Conservation (phyloP, 1,140 invertebrate genomes). For the Drosophila pachea region DNA sequence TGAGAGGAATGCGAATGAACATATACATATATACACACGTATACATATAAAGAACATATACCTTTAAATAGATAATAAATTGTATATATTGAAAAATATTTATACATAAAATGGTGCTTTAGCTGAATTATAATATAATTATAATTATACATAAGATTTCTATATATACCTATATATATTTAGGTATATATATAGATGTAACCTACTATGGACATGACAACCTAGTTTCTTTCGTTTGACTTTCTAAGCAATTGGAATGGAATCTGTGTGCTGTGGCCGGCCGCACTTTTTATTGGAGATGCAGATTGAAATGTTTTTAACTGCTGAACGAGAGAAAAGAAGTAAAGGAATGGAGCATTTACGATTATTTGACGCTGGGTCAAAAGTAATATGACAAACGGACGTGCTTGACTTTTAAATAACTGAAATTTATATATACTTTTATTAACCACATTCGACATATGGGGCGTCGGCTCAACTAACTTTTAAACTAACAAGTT, state of each 20-base stretch:
- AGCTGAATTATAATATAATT: constrained; percentile 75
- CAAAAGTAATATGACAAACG: constrained; percentile 10
- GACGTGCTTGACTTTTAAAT: constrained; percentile 46
- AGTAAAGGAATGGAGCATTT: background rate
- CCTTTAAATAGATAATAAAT: constrained; percentile 61
- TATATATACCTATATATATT: constrained; percentile 37
- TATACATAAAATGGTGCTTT: constrained; percentile 76
- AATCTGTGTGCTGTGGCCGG: constrained; percentile 14
- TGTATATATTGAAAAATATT: constrained; percentile 54
- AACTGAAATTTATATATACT: constrained; percentile 48
- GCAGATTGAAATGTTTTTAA: constrained; percentile 27
- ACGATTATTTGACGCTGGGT: background rate
- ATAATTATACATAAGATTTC: constrained; percentile 62
- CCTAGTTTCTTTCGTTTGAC: constrained; percentile 41
- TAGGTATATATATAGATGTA: constrained; percentile 15
- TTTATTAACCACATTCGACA: constrained; percentile 44
- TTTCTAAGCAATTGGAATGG: constrained; percentile 12
- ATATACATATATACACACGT: constrained; percentile 37
- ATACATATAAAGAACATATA: constrained; percentile 55
- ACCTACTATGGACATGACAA: no score
- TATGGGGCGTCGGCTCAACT: constrained; percentile 14
- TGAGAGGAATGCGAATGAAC: constrained; percentile 40
- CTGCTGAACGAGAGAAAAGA: constrained; percentile 2
- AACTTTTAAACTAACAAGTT: constrained; percentile 55
- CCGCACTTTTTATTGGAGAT: constrained; percentile 23